Base-by-base conservation (phyloP, 2,888 invertebrate genomes). In the Polia nebulosa region DNA sequence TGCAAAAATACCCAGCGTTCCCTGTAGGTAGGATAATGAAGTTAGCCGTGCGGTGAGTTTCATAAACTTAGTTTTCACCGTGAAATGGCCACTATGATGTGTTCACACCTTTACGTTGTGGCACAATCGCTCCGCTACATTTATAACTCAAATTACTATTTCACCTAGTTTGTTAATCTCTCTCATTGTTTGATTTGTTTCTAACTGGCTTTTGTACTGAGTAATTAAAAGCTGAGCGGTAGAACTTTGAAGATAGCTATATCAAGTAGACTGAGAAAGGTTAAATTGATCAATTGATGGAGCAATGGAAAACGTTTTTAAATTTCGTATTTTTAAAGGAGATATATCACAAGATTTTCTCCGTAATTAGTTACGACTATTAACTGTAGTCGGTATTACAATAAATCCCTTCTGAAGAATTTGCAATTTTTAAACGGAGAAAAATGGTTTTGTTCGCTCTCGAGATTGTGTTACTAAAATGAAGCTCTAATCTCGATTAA, bases 1-100 rank as follows among this genome's bases (percentile, higher is more conserved):
- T 76, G 66, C 59, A 79, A 76, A 84, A 85, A 79, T 80, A 60
- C 27, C 60, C 41, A 67, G 49, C 77, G 63, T 74, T 78, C 57
- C 61, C 72, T 69, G 67, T 66, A 72, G 80, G 79, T 71, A 80
- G 74, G 81, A 76, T 87, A 88, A 89, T 82, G 73, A 82, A 85
- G 86, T 89, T 89, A 87, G 36, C 78, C 66, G 78, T 72, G 81
- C 70, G 84, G 83, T 75, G 68, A 58, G 75, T 64, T 73, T 73
- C 76, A 68, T 72, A 80, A 85, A 84, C 80, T 67, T 55, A 76
- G 76, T 84, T 83, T 81, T 62, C 76, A 53, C 75, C 56, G 36
- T 81, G 82, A 87, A 90, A 86, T 88, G 84, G 84, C 85, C 85
- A 85, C 85, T 86, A 85, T 83, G 81, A 85, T 76, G 81, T 73